Conservation (phyloP, 2,888 invertebrate genomes). For the Agrochola lota region DNA sequence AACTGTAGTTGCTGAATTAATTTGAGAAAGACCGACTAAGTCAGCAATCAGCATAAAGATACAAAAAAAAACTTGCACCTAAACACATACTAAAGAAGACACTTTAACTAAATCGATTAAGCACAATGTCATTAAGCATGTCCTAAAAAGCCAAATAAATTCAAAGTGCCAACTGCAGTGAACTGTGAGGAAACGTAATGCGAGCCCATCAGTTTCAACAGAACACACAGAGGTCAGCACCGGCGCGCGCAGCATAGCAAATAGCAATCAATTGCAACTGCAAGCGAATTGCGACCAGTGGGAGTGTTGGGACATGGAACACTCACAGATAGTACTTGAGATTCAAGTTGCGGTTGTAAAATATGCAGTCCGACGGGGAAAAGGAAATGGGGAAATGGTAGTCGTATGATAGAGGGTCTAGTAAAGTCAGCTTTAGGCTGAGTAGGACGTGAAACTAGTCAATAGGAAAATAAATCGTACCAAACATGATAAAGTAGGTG, state of each 20-base stretch:
- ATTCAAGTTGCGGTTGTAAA: conserved; percentile 12
- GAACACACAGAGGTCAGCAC: conserved; percentile 51
- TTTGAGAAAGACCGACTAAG: no score
- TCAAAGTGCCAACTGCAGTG: conserved; percentile 24
- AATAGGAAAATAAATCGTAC: not conserved
- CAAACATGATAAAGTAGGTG: not conserved
- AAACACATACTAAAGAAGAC: no score
- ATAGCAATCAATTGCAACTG: conserved; percentile 34
- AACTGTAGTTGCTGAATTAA: no score
- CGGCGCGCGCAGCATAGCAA: conserved; percentile 50
- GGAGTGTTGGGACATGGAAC: conserved; percentile 48
- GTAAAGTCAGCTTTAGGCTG: not conserved
- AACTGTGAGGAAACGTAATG: conserved; percentile 43
- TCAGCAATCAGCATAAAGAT: no score
- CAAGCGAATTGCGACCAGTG: conserved; percentile 11
- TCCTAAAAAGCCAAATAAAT: conserved; percentile 20
- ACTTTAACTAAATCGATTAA: conserved; percentile 33
- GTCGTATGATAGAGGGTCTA: not conserved
- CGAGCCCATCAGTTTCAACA: conserved; percentile 52
- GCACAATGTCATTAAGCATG: conserved; percentile 37
- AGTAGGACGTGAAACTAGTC: not conserved
- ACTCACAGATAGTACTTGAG: conserved; percentile 42
- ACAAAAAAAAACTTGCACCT: no score
- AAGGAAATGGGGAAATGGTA: conserved; percentile 33
- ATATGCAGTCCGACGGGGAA: conserved; percentile 14